A percentile compares a stretch with the other conserved stretches of the same genome.
Conservation (phyloP, 1,140 invertebrate genomes). For the Drosophila pachea region DNA sequence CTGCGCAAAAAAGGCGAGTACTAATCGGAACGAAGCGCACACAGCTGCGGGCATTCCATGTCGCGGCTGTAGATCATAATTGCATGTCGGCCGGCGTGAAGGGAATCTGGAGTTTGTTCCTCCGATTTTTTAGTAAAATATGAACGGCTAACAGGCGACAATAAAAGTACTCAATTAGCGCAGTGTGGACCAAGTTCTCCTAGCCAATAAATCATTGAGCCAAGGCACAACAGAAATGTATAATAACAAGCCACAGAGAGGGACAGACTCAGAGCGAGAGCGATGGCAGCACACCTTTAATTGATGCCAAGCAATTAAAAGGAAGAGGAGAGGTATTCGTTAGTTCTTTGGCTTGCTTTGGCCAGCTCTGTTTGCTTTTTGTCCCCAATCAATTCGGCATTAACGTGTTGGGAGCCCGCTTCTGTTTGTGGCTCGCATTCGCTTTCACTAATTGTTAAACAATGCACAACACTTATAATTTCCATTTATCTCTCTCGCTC, state of each 20-base stretch:
- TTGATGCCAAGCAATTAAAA: conserved; percentile 21
- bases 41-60: conserved; percentile 20
- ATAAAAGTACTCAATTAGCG: conserved; percentile 23
- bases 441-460: conserved; percentile 45
- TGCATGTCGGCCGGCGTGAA: conserved; percentile 24
- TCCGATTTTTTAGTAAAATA: conserved; percentile 34
- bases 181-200: not conserved
- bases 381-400: conserved; percentile 42
- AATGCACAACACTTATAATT: conserved; percentile 47
- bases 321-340: conserved; percentile 6
- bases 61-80: conserved; percentile 40
- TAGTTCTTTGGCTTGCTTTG: not conserved
- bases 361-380: conserved; percentile 2
- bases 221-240: no score
- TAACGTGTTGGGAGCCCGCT: conserved; percentile 24
- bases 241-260: no score
- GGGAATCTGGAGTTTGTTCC: conserved; percentile 18
- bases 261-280: not conserved
- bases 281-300: not conserved
- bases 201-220: conserved; percentile 7
- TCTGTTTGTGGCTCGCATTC: conserved; percentile 1
- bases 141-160: conserved; percentile 22
- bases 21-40: conserved; percentile 45
- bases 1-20: conserved; percentile 59
- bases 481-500: conserved; percentile 33